Conservation (phyloP, 35 echinoderm and acorn worm genomes). For the Holothuria glaberrima region DNA sequence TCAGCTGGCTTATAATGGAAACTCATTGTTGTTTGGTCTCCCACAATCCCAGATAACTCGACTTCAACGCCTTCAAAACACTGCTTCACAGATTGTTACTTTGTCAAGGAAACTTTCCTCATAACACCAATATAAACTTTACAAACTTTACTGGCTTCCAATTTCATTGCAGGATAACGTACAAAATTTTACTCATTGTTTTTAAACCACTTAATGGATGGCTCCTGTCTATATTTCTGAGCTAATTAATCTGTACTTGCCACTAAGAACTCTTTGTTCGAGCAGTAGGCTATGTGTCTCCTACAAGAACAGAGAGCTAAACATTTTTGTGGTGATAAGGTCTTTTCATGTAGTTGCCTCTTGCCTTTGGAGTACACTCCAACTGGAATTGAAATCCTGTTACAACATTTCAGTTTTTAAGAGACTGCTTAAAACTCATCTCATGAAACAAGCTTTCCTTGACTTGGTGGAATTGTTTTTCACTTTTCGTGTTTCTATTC, state of each 20-base stretch:
- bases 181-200: conserved; percentile 42
- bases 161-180: conserved; percentile 28
- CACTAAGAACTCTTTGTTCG: neutral
- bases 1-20: neutral
- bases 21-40: conserved; percentile 14
- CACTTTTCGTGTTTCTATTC: neutral
- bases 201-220: conserved; percentile 14
- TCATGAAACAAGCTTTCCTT: neutral
- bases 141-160: conserved; percentile 33
- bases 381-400: conserved; percentile 4
- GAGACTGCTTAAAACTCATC: neutral
- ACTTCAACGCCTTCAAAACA: conserved; percentile 38
- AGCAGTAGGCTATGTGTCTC: conserved; percentile 19
- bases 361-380: neutral
- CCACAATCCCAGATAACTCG: neutral
- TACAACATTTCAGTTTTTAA: conserved; percentile 1
- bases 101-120: conserved; percentile 24
- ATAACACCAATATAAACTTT: conserved; percentile 38
- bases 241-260: neutral
- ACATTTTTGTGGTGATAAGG: neutral
- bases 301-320: neutral
- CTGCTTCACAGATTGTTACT: neutral
- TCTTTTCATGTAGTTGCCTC: conserved; percentile 24
- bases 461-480: conserved; percentile 1
- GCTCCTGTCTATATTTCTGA: conserved; percentile 6